These are phyloP conservation scores for Macropodus opercularis DNA, from an alignment of 2,797 vertebrate genomes.

Conservation along the genomic window DNA sequence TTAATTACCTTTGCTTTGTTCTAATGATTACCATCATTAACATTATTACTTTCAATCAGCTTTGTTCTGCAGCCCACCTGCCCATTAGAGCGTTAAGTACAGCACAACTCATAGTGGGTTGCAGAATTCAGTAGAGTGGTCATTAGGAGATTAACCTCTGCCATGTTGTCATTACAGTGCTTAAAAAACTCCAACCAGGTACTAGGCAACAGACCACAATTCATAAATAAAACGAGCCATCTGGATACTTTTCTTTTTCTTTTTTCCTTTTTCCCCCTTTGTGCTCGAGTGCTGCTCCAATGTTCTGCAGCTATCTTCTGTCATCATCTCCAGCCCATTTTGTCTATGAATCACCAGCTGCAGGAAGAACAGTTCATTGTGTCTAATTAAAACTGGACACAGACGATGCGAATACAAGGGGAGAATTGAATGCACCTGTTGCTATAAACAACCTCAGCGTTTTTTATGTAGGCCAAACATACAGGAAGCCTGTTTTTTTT, in stretches of 20 bases:
- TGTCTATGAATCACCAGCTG: conserved; percentile 29
- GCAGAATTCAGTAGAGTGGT: conserved; percentile 44
- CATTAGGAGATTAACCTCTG: conserved; percentile 68
- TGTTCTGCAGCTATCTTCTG: conserved; percentile 37
- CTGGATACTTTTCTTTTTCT: conserved; percentile 64
- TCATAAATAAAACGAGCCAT: conserved; percentile 73
- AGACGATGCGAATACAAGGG: conserved; percentile 7
- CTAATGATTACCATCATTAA: conserved; percentile 24
- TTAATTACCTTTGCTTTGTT: conserved; percentile 7
- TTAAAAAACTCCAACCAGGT: conserved; percentile 31
- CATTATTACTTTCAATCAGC: conserved; percentile 33
- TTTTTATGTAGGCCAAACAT: too few species aligned
- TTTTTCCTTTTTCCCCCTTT: too few species aligned
- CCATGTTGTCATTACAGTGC: conserved; percentile 41
- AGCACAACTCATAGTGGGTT: conserved; percentile 40
- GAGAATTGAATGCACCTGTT: background rate
- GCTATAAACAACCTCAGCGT: background rate
- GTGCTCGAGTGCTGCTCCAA: conserved; percentile 34
- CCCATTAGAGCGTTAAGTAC: conserved; percentile 41
- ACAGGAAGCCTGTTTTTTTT: too few species aligned
- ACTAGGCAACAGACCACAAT: conserved; percentile 53
- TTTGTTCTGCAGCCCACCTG: conserved; percentile 34
- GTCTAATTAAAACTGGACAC: background rate
- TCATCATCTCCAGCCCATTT: conserved; percentile 37
- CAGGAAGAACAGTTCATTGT: conserved; percentile 13